Conservation (phyloP, 2,888 invertebrate species). For the Falcaria lacertinaria region DNA sequence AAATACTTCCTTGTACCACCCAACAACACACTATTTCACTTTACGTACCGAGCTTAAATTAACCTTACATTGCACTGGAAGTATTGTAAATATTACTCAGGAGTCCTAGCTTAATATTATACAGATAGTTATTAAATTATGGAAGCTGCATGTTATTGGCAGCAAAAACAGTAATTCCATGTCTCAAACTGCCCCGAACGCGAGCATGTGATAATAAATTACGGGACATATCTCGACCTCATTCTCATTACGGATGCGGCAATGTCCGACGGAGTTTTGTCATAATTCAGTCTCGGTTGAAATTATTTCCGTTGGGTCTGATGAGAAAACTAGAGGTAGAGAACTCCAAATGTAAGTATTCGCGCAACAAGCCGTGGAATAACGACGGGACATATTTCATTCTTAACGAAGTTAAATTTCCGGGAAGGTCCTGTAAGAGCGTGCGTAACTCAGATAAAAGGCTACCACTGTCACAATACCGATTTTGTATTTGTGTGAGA, state of each 20-base stretch:
- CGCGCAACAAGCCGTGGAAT: conserved; percentile 76
- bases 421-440: conserved; percentile 70
- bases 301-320: conserved; percentile 78
- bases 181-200: conserved; percentile 38
- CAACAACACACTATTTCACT: conserved; percentile 62
- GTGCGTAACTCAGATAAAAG: conserved; percentile 77
- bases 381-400: conserved; percentile 77
- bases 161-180: conserved; percentile 51
- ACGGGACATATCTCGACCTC: conserved; percentile 73
- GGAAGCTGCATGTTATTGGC: conserved; percentile 23
- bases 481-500: conserved; percentile 48
- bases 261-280: conserved; percentile 78
- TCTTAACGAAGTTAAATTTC: conserved; percentile 79
- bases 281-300: conserved; percentile 79
- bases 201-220: conserved; percentile 72
- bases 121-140: conserved; percentile 10
- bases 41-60: conserved; percentile 59
- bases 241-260: conserved; percentile 79
- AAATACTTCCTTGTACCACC: conserved; percentile 69
- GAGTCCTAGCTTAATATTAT: conserved; percentile 7
- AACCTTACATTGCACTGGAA: conserved; percentile 37
- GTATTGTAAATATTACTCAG: conserved; percentile 26
- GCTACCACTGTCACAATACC: conserved; percentile 56
- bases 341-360: conserved; percentile 73
- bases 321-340: conserved; percentile 78